These are phyloP conservation scores for Hirtodrosophila cameraria DNA, from an alignment of 2,888 invertebrate species.

Conservation along the genomic window DNA sequence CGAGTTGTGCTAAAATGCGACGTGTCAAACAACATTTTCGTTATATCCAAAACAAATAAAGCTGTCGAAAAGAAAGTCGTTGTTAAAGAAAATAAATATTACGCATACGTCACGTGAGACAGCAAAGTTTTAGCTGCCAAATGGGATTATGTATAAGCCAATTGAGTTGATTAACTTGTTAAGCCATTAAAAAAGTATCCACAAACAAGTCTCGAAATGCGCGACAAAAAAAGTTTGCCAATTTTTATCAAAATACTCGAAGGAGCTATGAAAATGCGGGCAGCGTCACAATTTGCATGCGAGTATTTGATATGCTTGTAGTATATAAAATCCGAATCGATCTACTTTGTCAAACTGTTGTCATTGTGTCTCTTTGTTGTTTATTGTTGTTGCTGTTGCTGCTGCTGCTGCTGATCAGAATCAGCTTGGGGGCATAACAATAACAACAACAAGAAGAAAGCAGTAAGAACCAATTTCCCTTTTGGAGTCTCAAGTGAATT, in stretches of 20 bases:
- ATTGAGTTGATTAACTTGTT: slow-evolving; percentile 58
- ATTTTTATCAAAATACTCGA: slow-evolving; percentile 21
- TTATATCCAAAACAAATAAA: no score
- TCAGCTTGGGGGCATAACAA: slow-evolving; percentile 29
- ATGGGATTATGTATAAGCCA: slow-evolving; percentile 31
- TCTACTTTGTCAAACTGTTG: slow-evolving; percentile 57
- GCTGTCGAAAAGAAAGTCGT: slow-evolving; percentile 4
- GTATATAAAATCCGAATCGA: slow-evolving; percentile 43
- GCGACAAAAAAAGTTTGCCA: slow-evolving; percentile 29
- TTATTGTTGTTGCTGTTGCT: slow-evolving; percentile 17
- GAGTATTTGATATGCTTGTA: slow-evolving; percentile 31
- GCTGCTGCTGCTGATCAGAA: slow-evolving; percentile 41
- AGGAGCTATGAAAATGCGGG: slow-evolving; percentile 43
- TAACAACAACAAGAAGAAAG: slow-evolving; percentile 1
- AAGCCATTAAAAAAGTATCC: slow-evolving; percentile 30
- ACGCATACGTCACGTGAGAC: slow-evolving; percentile 45
- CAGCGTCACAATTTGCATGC: slow-evolving; percentile 46
- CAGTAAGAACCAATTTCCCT: slow-evolving; percentile 48
- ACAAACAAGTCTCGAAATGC: slow-evolving; percentile 15
- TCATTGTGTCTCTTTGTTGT: slow-evolving; percentile 25
- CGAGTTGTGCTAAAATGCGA: slow-evolving; percentile 24
- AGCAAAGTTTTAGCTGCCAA: slow-evolving; percentile 7
- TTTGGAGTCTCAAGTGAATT: slow-evolving; percentile 58
- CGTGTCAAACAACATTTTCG: slow-evolving; percentile 25
- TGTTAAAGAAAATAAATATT: no score